Evolutionary conservation across 2,797 vertebrate species (phyloP), one percentile per base, ranked within the genome.

Genomic region (Danio jaintianensis): DNA sequence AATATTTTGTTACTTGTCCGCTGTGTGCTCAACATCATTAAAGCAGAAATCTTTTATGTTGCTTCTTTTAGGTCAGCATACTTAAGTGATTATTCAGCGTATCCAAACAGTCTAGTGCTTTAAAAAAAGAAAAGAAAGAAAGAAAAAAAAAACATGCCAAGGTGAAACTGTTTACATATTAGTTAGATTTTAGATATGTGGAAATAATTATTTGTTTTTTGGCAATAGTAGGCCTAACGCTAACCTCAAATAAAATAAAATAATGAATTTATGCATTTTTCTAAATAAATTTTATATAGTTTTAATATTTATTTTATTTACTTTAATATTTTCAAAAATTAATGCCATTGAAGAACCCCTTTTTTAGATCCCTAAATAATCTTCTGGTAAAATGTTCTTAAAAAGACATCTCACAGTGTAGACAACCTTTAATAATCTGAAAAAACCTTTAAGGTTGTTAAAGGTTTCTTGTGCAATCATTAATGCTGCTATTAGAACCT

Each of bases 1-100:
- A 71, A 53, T 58, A 38, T 12, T 78, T 62, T 20, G 53, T 40
- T 59, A 40, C 64, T 50, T 5, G 15, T 77, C 67, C 63, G 7
- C 6, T 13, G 6, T 20, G 55, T 71, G 36, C 73, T 55, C 40
- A 47, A 5, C 15, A 18, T 67, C 22, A 29, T 56, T 42, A 55
- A 36, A 68, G 22, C 15, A 29, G 5, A 16, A 2, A 56, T n/a
- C 4, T 58, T 42, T 7, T 42, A 18, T 70, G 29, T 29, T 29
- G 29, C 29, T 13, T n/a, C 0, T 7, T 20, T 75, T 48, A 15
- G 38, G 38, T 63, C 29, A 62, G 36, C 12, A 48, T 40, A 50
- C 29, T 36, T 48, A 48, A n/a, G 29, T 74, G 16, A 12, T 50
- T 72, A 40, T 43, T 13, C 69, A 6, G 13, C 29, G 38, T 56